Conservation (phyloP, 1,140 invertebrate species). For the Bombus sibiricus region DNA sequence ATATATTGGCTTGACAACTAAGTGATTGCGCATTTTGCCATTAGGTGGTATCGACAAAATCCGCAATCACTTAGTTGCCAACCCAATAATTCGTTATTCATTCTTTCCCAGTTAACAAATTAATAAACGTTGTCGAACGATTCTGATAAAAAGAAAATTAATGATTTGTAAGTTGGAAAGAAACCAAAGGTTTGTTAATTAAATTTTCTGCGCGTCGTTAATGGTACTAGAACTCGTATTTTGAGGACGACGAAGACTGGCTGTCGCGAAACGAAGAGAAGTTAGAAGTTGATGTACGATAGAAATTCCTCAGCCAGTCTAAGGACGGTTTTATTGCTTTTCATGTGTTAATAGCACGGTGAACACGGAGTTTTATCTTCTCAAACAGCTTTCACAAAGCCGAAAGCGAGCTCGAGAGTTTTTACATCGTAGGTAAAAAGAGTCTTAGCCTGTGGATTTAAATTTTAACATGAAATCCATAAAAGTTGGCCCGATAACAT, state of each 20-base stretch:
- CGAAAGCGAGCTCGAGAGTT: background rate
- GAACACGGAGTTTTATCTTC: background rate
- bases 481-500: background rate
- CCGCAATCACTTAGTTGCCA: too few relatives aligned
- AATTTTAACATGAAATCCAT: background rate
- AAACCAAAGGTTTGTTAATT: background rate
- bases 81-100: too few relatives aligned
- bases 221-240: background rate
- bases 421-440: background rate
- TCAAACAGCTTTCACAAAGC: background rate
- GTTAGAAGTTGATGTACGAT: background rate
- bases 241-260: background rate
- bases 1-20: too few relatives aligned
- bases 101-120: too few relatives aligned
- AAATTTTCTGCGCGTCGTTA: background rate
- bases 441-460: background rate
- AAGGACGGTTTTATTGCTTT: slow-evolving; percentile 1
- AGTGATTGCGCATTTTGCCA: too few relatives aligned
- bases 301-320: background rate
- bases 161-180: background rate
- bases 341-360: slow-evolving; percentile 6
- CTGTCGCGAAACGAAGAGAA: background rate
- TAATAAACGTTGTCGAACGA: background rate
- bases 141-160: background rate
- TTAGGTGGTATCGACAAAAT: too few relatives aligned